Base-by-base conservation (phyloP, 2,113 vertebrate species). In the Stigmatopora nigra region DNA sequence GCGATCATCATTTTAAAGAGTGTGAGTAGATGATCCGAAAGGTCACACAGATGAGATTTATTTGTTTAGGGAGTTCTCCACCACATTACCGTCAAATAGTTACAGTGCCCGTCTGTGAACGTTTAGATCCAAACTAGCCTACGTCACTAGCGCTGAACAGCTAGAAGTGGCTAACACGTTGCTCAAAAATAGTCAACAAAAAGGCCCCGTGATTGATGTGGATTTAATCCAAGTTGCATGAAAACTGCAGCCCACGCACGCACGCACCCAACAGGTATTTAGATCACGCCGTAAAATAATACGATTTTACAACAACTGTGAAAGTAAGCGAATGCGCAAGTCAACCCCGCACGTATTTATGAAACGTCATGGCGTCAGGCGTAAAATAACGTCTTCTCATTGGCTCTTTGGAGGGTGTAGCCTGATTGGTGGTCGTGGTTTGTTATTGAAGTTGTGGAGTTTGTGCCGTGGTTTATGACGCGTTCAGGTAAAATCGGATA, bases 111-210 rank as follows among this genome's bases (percentile, higher is more conserved):
- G 5, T 11, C 17, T 56, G 3, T 56, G 3, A 36, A 19, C 19
- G 36, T 61, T 45, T 19, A 13, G 55, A n/a, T 64, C 13, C 46
- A 14, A 11, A 15, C 4, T 2, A 59, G 36, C 36, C 17, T 44
- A 41, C 16, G 17, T 58, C 57, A 51, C 58, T 64, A 62, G 60
- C 31, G 12, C 35, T n/a, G 51, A 9, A 14, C 17, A 60, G 81
- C 82, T 79, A 81, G 62, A 64, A 53, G 67, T 7, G 60, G 79
- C 76, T 73, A 74, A 68, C 75, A 57, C 61, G 45, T 49, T 41
- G n/a, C 17, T 35, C 35, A 56, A 56, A 62, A 25, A 16, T 38
- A 47, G 12, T 7, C 7, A 20, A 17, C 14, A 35, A 22, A 9
- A 1, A 10, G 13, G 8, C 6, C 25, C 9, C 16, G 8, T 7